Percentiles rank a stretch among this genome's conserved stretches.
These are phyloP conservation scores for Antheraea yamamai DNA, from an alignment of 2,888 invertebrate species.

Conservation along the genomic window DNA sequence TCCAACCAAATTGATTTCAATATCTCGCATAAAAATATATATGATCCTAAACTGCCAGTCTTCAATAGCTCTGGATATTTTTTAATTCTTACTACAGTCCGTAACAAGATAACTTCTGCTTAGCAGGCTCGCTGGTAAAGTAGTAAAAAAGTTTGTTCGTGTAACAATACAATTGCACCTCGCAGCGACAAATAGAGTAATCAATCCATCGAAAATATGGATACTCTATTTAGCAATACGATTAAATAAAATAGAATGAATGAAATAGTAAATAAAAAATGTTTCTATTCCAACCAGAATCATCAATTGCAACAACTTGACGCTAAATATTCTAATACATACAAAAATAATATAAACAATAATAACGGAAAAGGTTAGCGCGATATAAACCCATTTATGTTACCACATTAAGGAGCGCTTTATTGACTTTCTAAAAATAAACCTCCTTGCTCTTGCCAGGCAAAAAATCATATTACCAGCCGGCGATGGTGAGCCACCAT, in stretches of 20 bases:
- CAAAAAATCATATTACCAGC: constrained; percentile 53
- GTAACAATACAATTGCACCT: background rate
- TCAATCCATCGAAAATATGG: no score
- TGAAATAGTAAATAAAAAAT: background rate
- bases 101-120: no score
- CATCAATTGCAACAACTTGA: background rate
- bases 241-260: no score
- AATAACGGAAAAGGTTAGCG: background rate
- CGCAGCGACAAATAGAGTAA: no score
- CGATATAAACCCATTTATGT: background rate
- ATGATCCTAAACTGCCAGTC: no score
- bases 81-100: no score
- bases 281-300: background rate
- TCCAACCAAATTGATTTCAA: no score
- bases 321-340: background rate
- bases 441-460: constrained; percentile 58
- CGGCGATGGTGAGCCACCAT: constrained; percentile 43
- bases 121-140: no score
- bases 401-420: constrained; percentile 22
- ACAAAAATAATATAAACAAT: background rate
- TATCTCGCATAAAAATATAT: no score
- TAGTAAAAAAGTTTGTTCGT: background rate
- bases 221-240: no score
- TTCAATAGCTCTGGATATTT: no score
- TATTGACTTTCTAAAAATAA: constrained; percentile 63